These are phyloP conservation scores for Lamellibrachia satsuma DNA, from an alignment of 2,888 invertebrate species.

Conservation along the genomic window DNA sequence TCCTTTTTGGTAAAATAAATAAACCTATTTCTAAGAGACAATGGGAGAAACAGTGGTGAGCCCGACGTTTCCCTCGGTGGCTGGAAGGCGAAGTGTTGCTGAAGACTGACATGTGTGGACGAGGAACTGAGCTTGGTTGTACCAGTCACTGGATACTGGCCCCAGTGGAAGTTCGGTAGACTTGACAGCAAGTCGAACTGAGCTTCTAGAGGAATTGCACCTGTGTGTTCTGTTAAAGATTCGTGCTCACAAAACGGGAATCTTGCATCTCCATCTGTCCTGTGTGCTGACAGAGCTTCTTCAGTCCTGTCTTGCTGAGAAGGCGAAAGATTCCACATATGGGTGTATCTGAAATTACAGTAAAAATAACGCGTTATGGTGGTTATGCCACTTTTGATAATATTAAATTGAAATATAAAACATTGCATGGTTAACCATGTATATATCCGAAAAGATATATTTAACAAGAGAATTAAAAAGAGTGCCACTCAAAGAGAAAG, in stretches of 20 bases:
- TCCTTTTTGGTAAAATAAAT: constrained; percentile 10
- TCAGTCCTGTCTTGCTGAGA: neutral
- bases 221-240: neutral
- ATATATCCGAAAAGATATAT: too few species aligned
- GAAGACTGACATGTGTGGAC: neutral
- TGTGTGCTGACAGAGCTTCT: neutral
- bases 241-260: constrained; percentile 5
- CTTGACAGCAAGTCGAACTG: neutral
- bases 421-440: too few species aligned
- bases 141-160: neutral
- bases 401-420: too few species aligned
- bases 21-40: neutral
- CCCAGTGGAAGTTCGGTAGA: neutral
- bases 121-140: neutral
- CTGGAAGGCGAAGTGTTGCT: neutral
- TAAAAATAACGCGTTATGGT: neutral
- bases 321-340: neutral
- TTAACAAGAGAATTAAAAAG: too few species aligned
- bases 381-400: too few species aligned
- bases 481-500: too few species aligned
- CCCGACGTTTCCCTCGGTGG: neutral
- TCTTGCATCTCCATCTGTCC: neutral
- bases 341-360: neutral
- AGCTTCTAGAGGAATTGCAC: neutral
- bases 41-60: neutral